Base-by-base conservation (phyloP, 2,888 invertebrate species). In the Tromatobia lineatoria region DNA sequence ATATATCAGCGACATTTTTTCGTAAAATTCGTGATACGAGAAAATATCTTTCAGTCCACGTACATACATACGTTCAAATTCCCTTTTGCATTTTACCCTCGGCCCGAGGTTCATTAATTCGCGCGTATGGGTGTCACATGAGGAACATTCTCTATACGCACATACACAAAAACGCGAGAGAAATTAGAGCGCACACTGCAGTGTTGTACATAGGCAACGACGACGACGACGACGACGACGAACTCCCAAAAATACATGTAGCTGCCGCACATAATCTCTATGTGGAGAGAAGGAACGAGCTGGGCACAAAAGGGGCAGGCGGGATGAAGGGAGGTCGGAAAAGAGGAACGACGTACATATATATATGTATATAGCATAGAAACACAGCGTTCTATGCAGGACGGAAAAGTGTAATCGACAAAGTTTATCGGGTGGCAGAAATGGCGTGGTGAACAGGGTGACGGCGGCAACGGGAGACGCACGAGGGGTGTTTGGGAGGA, bases 321-420 rank as follows among this genome's bases (percentile, higher is more conserved):
- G 66, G 57, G 20, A 57, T 59, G 67, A 69, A 85, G 86, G 47
- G 73, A 52, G 42, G 69, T 67, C 71, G 54, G 64, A 67, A 83
- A 66, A 83, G 85, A 76, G 70, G 69, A 74, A 50, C 25, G 70
- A 74, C 54, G 75, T 71, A 69, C 4, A 34, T 61, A 59, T 29
- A 59, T 61, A 34, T 11, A 57, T 13, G 13, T 50, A 80, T 15
- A 57, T 76, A 73, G 52, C 25, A 50, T 70, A 34, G 78, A 75
- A 78, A 82, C 70, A 61, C 82, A 79, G 84, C 47, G n/a, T 80
- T 85, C 80, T 85, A 80, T 83, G 74, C 73, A 88, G 88, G 85
- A 90, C 89, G 90, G 89, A 91, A 92, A 92, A 92, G 91, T 91
- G 91, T 91, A 92, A 92, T 92, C 92, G 91, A 91, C 91, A 91